Conservation (phyloP, 2,888 invertebrate genomes). For the Melieria crassipennis region DNA sequence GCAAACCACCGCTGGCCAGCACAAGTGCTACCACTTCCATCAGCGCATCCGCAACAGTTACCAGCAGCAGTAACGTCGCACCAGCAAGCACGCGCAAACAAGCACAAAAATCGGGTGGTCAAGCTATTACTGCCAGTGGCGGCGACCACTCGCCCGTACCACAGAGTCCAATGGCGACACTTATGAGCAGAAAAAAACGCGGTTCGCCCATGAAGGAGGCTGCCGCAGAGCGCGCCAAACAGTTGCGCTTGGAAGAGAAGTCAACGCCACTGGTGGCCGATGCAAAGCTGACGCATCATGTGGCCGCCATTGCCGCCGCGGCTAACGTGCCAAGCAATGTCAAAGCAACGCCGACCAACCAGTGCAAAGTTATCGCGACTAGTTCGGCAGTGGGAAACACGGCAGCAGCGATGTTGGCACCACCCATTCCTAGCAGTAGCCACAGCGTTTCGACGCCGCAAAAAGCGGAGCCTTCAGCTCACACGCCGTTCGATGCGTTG, state of each 20-base stretch:
- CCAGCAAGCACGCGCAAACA: conserved; percentile 15
- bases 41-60: conserved; percentile 10
- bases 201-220: conserved; percentile 60
- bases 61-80: conserved; percentile 14
- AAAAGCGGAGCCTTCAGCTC: conserved; percentile 36
- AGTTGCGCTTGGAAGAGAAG: conserved; percentile 49
- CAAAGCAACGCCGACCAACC: conserved; percentile 18
- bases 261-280: conserved; percentile 40
- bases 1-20: conserved; percentile 60
- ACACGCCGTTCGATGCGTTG: conserved; percentile 65
- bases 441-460: conserved; percentile 33
- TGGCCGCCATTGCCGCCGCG: conserved; percentile 19
- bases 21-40: conserved; percentile 32
- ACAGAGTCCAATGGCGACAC: conserved; percentile 39
- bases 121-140: conserved; percentile 24
- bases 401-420: conserved; percentile 35
- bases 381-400: neutral
- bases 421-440: conserved; percentile 30
- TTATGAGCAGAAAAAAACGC: conserved; percentile 55
- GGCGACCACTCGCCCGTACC: conserved; percentile 34
- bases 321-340: conserved; percentile 26
- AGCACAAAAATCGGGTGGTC: conserved; percentile 15
- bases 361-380: conserved; percentile 29
- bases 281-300: conserved; percentile 41
- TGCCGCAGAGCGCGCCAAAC: conserved; percentile 52